Conservation (phyloP, 2,888 invertebrate genomes). For the Ornithoptera priamus region DNA sequence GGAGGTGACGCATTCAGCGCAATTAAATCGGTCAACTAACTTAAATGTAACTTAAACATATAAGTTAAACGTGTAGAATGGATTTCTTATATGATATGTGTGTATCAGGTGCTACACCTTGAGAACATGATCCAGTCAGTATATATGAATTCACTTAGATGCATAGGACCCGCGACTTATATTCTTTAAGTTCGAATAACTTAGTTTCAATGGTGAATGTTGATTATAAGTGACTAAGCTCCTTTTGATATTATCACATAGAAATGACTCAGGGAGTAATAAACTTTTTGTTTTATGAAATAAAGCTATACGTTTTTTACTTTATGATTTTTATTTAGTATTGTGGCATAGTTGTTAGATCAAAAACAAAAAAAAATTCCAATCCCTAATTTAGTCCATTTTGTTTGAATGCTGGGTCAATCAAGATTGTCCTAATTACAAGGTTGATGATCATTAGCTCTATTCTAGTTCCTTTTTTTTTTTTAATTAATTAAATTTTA, state of each 20-base stretch:
- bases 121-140: conserved; percentile 13
- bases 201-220: conserved; percentile 21
- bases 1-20: not conserved
- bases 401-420: no score
- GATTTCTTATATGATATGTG: conserved; percentile 9
- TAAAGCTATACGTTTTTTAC: not conserved
- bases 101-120: conserved; percentile 18
- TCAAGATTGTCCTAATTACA: no score
- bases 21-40: not conserved
- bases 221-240: conserved; percentile 2
- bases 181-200: conserved; percentile 18
- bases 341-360: no score
- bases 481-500: no score
- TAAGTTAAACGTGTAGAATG: not conserved
- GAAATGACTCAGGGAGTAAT: not conserved
- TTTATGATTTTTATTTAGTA: not conserved
- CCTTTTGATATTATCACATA: not conserved
- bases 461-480: no score
- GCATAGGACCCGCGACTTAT: conserved; percentile 6
- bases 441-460: no score
- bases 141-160: conserved; percentile 17
- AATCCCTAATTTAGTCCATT: no score
- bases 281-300: not conserved
- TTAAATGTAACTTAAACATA: conserved; percentile 2
- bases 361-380: no score